Percentiles rank a stretch among this genome's conserved stretches.
Evolutionary conservation across 2,888 invertebrate genomes (phyloP).

Genomic region (Tineola bisselliella): DNA sequence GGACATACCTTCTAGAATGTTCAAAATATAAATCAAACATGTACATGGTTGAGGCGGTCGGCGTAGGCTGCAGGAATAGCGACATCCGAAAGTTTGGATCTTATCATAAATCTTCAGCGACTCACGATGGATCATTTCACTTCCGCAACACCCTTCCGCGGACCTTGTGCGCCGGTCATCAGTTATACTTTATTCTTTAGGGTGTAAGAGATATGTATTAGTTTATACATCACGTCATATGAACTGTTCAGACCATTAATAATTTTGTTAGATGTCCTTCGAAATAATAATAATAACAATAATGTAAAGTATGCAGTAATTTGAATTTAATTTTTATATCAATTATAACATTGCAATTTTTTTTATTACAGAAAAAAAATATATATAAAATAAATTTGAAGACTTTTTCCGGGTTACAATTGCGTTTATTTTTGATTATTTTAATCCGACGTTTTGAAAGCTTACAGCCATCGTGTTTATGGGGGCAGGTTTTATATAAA

Average conservation of each 20-base stretch:
- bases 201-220: neutral
- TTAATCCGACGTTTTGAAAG: no score
- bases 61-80: conserved; percentile 30
- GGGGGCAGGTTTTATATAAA: no score
- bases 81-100: conserved; percentile 43
- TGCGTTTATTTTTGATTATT: no score
- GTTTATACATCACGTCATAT: neutral
- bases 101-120: conserved; percentile 46
- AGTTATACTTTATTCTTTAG: conserved; percentile 38
- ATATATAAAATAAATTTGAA: no score
- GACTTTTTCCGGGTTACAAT: no score
- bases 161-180: conserved; percentile 23
- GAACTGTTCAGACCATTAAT: neutral
- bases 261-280: no score
- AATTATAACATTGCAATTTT: no score
- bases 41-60: neutral
- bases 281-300: no score
- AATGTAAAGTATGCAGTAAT: no score
- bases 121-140: conserved; percentile 35
- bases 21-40: neutral
- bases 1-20: neutral
- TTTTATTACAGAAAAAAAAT: no score
- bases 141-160: conserved; percentile 23
- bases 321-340: no score
- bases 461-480: no score